These are phyloP conservation scores for Herminia tarsipennalis DNA, from an alignment of 2,888 invertebrate genomes.

Conservation along the genomic window DNA sequence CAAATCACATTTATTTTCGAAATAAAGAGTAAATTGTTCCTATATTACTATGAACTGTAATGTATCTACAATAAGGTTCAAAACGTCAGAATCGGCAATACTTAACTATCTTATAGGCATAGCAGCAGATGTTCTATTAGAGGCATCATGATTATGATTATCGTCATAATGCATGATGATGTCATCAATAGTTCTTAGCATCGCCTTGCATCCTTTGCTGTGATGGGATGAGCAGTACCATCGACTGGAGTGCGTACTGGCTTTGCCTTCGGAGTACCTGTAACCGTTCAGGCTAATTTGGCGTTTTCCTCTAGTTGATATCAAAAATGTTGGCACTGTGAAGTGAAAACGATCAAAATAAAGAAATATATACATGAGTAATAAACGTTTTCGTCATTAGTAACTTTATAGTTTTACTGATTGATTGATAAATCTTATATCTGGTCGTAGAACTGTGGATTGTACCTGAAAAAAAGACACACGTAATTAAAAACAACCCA, in stretches of 20 bases:
- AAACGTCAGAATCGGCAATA: too few relatives aligned
- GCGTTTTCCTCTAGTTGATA: constrained; percentile 19
- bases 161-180: constrained; percentile 33
- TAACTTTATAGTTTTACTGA: too few relatives aligned
- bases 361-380: neutral
- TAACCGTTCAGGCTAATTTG: constrained; percentile 16
- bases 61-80: too few relatives aligned
- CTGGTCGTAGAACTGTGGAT: too few relatives aligned
- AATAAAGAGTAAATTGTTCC: too few relatives aligned
- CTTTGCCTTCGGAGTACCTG: constrained; percentile 14
- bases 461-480: constrained; percentile 28
- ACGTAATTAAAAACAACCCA: constrained; percentile 11
- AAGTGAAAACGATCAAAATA: neutral
- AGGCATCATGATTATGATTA: constrained; percentile 43
- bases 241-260: neutral
- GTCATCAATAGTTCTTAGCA: constrained; percentile 42
- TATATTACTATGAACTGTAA: too few relatives aligned
- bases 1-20: too few relatives aligned
- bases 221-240: constrained; percentile 46
- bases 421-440: neutral
- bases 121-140: neutral
- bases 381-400: neutral
- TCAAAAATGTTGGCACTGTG: constrained; percentile 15
- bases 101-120: neutral
- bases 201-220: constrained; percentile 43